These are phyloP conservation scores for Meloidogyne hapla DNA, from an alignment of 1,140 invertebrate species.

Conservation along the genomic window DNA sequence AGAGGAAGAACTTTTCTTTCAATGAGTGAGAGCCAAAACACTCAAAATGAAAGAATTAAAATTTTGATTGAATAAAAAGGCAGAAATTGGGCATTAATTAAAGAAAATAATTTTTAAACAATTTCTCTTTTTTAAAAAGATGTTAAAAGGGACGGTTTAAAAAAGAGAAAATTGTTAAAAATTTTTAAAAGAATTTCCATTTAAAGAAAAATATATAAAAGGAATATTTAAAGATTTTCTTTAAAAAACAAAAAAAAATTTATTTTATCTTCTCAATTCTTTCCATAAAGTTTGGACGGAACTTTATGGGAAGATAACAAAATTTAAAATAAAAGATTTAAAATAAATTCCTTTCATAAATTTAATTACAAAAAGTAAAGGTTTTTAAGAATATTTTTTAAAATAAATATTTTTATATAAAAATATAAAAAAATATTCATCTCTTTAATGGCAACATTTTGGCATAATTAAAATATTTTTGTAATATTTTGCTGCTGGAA, in stretches of 20 bases:
- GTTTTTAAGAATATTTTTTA: background rate
- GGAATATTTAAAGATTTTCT: too few species aligned
- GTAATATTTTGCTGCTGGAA: background rate
- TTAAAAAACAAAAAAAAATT: too few species aligned
- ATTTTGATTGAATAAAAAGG: background rate
- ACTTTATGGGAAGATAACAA: background rate
- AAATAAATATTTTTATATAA: background rate
- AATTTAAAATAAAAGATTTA: too few species aligned
- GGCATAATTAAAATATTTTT: background rate
- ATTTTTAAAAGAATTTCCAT: background rate
- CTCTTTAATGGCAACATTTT: background rate
- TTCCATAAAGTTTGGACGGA: background rate
- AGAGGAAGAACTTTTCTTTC: background rate
- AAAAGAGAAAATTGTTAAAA: background rate
- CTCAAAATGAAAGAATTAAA: background rate
- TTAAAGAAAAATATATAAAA: too few species aligned
- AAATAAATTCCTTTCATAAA: background rate
- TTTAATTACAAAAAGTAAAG: too few species aligned
- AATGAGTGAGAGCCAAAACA: slow-evolving; percentile 1
- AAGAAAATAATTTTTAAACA: background rate
- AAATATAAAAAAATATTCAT: background rate
- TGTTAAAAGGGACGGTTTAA: background rate
- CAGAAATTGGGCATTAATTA: background rate
- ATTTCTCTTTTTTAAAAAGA: background rate
- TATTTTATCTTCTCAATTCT: too few species aligned